Conservation (phyloP, 2,797 vertebrate species). For the Columba guinea region DNA sequence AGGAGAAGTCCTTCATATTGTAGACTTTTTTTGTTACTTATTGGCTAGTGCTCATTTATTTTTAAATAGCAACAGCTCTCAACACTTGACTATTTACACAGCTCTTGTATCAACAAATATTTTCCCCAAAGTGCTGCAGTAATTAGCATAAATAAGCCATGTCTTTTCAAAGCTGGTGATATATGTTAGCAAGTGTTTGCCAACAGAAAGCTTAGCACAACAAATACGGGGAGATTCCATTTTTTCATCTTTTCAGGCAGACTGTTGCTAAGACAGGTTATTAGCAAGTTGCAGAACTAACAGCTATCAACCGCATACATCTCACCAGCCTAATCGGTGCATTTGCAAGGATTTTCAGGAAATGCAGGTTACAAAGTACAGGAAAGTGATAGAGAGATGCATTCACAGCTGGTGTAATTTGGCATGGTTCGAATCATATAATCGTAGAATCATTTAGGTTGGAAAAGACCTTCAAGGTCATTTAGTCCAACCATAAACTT, state of each 20-base stretch:
- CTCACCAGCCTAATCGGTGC: not conserved
- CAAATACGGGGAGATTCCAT: not conserved
- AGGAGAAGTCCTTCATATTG: not conserved
- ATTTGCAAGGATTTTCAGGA: not conserved
- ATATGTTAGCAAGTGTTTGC: conserved; percentile 59
- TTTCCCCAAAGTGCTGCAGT: conserved; percentile 40
- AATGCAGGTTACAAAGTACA: not conserved
- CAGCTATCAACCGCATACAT: not conserved
- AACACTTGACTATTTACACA: conserved; percentile 50
- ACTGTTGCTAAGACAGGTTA: conserved; percentile 9
- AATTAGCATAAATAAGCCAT: conserved; percentile 67
- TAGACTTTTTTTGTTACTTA: not conserved
- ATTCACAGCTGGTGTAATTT: not conserved
- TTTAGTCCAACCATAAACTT: no score
- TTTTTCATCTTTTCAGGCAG: conserved; percentile 21
- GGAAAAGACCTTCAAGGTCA: no score
- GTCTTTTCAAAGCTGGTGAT: conserved; percentile 57
- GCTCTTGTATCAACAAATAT: conserved; percentile 56
- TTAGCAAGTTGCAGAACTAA: conserved; percentile 10
- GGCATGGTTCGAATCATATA: not conserved
- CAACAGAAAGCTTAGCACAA: not conserved
- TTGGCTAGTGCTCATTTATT: not conserved
- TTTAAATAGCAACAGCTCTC: conserved; percentile 11
- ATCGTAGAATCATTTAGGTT: not conserved
- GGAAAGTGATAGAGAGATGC: not conserved